Evolutionary conservation across 2,113 vertebrate species (phyloP).

Genomic region (Tichodroma muraria): DNA sequence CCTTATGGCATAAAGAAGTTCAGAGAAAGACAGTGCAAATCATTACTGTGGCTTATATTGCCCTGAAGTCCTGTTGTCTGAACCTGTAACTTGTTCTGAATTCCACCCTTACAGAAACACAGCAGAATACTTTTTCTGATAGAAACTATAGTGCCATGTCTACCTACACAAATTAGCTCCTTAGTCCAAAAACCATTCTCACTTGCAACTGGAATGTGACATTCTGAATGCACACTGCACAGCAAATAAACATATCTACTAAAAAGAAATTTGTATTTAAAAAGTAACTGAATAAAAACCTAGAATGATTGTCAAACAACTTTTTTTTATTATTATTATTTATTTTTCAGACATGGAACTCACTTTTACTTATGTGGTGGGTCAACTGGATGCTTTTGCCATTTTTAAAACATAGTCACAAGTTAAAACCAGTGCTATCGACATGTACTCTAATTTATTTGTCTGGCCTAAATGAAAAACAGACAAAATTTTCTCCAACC

Average conservation of each 20-base stretch:
- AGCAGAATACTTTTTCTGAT: background rate
- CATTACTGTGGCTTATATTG: background rate
- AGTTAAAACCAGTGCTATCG: background rate
- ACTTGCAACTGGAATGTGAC: background rate
- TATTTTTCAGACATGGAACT: background rate
- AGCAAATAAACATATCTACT: background rate
- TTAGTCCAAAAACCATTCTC: background rate
- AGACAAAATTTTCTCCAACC: background rate
- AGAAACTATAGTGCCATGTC: background rate
- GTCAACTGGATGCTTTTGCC: background rate
- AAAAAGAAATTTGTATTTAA: background rate
- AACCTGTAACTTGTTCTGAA: background rate
- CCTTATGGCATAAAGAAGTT: background rate
- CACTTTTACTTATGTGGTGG: background rate
- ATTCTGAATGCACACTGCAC: background rate
- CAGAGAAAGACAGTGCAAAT: background rate
- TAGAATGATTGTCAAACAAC: background rate
- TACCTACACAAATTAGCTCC: background rate
- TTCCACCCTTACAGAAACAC: background rate
- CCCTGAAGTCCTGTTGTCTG: background rate
- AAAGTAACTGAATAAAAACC: background rate
- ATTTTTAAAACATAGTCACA: background rate
- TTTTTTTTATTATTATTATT: background rate
- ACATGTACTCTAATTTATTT: background rate
- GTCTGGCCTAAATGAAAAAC: conserved; percentile 19